phyloP scores from a whole-genome alignment of 1,140 invertebrate species.

The Solenopsis fugax region DNA sequence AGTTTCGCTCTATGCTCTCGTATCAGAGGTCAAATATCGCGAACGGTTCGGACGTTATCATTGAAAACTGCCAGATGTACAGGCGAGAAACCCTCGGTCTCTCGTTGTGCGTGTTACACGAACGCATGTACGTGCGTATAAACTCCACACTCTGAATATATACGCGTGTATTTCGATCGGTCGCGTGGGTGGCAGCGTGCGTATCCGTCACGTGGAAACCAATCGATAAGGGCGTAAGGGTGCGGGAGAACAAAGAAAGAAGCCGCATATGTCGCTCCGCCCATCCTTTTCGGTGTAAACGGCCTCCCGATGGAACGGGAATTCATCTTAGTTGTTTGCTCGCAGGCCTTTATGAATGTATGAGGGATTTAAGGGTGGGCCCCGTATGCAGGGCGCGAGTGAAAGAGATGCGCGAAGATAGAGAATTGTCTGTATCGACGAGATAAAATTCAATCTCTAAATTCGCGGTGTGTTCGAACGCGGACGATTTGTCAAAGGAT shows the following conservation, averaged over 20 bases:
- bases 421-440: conserved; percentile 28
- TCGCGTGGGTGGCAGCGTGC: conserved; percentile 47
- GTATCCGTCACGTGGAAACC: conserved; percentile 44
- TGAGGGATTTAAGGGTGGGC: conserved; percentile 21
- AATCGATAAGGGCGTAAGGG: conserved; percentile 60
- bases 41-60: conserved; percentile 30
- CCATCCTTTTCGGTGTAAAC: conserved; percentile 51
- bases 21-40: conserved; percentile 13
- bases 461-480: neutral
- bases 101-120: conserved; percentile 3
- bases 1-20: neutral
- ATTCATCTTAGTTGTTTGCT: conserved; percentile 61
- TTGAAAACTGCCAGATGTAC: conserved; percentile 61
- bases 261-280: conserved; percentile 62
- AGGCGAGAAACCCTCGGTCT: conserved; percentile 17
- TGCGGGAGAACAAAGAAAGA: conserved; percentile 52
- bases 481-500: conserved; percentile 11
- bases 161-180: conserved; percentile 23
- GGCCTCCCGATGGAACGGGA: conserved; percentile 12
- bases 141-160: neutral
- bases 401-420: neutral
- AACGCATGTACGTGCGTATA: neutral
- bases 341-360: conserved; percentile 56
- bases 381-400: neutral
- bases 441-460: conserved; percentile 42